Percentiles rank a stretch among this genome's conserved stretches.
Conservation (phyloP, 2,888 invertebrate species). For the Diplazon laetatorius region DNA sequence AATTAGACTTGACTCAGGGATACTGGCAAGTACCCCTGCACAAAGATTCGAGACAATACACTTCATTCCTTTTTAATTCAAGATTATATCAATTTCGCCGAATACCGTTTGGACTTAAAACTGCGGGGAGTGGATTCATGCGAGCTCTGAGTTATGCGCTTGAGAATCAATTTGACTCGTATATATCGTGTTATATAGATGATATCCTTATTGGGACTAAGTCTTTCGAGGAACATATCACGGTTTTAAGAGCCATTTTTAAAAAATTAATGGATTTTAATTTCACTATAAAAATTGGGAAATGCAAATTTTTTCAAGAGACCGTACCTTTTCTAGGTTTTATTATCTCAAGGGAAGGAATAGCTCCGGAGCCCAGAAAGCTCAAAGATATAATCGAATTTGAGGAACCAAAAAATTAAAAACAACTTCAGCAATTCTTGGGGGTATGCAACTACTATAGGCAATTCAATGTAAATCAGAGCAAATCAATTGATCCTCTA, state of each 20-base stretch:
- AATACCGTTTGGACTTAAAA: neutral
- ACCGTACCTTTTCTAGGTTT: neutral
- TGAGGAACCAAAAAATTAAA: too few relatives aligned
- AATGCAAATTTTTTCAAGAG: neutral
- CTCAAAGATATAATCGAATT: neutral
- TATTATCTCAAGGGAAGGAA: neutral
- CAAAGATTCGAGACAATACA: neutral
- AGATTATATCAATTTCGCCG: neutral
- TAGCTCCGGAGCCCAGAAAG: neutral
- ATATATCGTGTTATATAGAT: neutral
- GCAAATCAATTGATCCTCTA: neutral
- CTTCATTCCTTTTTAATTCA: neutral
- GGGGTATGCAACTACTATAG: too few relatives aligned
- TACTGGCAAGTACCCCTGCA: too few relatives aligned
- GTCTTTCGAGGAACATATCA: neutral
- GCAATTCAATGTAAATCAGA: constrained; percentile 1
- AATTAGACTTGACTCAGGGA: too few relatives aligned
- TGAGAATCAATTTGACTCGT: neutral
- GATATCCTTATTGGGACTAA: neutral
- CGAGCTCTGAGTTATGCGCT: neutral
- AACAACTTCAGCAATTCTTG: too few relatives aligned
- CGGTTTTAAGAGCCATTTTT: neutral
- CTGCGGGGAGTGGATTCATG: neutral
- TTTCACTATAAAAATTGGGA: neutral
- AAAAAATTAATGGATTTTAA: neutral